These are phyloP conservation scores for Hirudo medicinalis DNA, from an alignment of 1,140 invertebrate species.

Conservation along the genomic window DNA sequence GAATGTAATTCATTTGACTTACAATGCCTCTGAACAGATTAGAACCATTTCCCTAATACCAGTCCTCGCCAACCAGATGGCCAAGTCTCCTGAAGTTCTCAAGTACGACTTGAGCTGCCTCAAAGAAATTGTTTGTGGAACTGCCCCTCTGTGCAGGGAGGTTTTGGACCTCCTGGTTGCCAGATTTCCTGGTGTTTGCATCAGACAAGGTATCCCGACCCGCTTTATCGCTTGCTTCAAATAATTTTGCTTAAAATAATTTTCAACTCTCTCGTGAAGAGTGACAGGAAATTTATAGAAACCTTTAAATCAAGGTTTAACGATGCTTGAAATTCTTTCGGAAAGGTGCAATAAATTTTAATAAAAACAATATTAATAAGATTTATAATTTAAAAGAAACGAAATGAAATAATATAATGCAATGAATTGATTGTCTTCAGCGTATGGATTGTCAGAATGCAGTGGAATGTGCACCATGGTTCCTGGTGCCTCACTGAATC, in stretches of 20 bases:
- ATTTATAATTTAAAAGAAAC: no score
- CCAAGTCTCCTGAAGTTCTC: conserved; percentile 33
- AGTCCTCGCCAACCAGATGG: conserved; percentile 35
- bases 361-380: no score
- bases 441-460: conserved; percentile 6
- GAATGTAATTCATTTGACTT: not conserved
- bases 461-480: conserved; percentile 10
- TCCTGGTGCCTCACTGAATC: not conserved
- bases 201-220: conserved; percentile 7
- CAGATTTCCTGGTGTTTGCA: not conserved
- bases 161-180: not conserved
- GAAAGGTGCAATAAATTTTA: no score
- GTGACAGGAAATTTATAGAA: not conserved
- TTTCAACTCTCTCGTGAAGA: no score
- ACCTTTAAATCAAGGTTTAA: not conserved
- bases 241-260: not conserved
- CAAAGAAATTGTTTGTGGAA: conserved; percentile 29
- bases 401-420: no score
- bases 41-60: conserved; percentile 33
- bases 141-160: conserved; percentile 25
- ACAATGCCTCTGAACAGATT: conserved; percentile 25
- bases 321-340: no score
- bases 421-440: not conserved
- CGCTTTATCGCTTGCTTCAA: not conserved
- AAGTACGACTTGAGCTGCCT: conserved; percentile 28